Base-by-base conservation (phyloP, 2,888 invertebrate species). In the Iselma pallidipennis region DNA sequence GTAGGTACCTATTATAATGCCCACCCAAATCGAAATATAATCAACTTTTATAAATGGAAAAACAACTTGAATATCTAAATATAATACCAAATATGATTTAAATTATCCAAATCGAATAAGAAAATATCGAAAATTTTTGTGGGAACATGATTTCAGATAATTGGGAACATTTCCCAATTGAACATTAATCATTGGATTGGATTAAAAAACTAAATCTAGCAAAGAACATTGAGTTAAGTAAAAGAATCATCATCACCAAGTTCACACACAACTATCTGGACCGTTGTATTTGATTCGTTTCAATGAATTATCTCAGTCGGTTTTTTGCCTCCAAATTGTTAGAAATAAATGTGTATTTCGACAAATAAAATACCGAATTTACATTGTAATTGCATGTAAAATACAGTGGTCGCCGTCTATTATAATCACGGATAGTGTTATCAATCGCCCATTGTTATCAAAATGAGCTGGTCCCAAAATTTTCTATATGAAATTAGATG, bases 71-170 rank as follows among this genome's bases (percentile, higher is more conserved):
- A 69, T 69, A 67, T 65, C 55, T 59, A 65, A 67, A 69, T 61
- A 57, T 51, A 55, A 45, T 50, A 48, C 51, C 53, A 62, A 71
- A 68, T 68, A 65, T 53, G 65, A 67, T 64, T 69, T 68, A 73
- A 73, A 73, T 73, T 72, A 66, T 65, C 72, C 74, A 73, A 68
- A 70, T 70, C 74, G 72, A 74, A 74, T 74, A 70, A 67, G 55
- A 73, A 73, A 74, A 67, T 72, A 68, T 69, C 55, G 55, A 51
- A 68, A 68, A 69, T 61, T 50, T 53, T 55, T 60, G 63, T 66
- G 70, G 68, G 66, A 70, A 70, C 69, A 61, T 62, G 62, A 64
- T 64, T 64, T 59, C n/a, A n/a, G 52, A 50, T 61, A 56, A 52
- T 42, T 48, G 52, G 51, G 60, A 29, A 53, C 57, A 59, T 61